Conservation (phyloP, 2,113 vertebrate species). For the Passer domesticus region DNA sequence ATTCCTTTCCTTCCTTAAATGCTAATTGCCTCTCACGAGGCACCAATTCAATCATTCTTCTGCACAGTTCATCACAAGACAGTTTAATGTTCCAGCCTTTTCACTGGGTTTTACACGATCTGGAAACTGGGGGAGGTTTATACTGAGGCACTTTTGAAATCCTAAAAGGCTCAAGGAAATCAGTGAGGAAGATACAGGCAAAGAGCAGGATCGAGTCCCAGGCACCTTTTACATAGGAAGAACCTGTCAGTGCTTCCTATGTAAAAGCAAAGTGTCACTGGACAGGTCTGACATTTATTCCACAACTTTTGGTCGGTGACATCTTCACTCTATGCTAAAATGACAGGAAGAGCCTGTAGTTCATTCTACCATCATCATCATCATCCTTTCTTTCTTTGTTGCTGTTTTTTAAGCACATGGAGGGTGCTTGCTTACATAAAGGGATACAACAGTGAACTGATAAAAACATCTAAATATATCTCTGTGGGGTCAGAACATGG, state of each 20-base stretch:
- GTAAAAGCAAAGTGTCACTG: background rate
- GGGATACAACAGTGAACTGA: background rate
- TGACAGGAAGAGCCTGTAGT: background rate
- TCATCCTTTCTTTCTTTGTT: background rate
- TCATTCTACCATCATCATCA: background rate
- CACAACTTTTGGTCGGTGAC: background rate
- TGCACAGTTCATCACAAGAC: background rate
- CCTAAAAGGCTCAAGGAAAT: background rate
- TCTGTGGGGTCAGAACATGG: background rate
- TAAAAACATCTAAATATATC: background rate
- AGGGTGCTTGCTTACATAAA: background rate
- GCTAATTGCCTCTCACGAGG: conserved; percentile 72
- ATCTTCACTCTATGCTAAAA: background rate
- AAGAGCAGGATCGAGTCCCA: background rate
- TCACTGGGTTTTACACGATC: background rate
- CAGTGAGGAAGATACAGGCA: background rate
- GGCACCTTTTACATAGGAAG: background rate
- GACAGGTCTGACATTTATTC: background rate
- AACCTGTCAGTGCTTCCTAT: background rate
- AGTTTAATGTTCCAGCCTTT: background rate
- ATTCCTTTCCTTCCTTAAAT: conserved; percentile 28
- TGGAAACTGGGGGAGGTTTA: background rate
- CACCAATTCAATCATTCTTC: background rate
- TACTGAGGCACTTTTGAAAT: background rate
- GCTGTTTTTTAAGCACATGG: background rate